A percentile compares a stretch with the other conserved stretches of the same genome.
Evolutionary conservation across 2,113 vertebrate species (phyloP).

Genomic region (Sturnus vulgaris): DNA sequence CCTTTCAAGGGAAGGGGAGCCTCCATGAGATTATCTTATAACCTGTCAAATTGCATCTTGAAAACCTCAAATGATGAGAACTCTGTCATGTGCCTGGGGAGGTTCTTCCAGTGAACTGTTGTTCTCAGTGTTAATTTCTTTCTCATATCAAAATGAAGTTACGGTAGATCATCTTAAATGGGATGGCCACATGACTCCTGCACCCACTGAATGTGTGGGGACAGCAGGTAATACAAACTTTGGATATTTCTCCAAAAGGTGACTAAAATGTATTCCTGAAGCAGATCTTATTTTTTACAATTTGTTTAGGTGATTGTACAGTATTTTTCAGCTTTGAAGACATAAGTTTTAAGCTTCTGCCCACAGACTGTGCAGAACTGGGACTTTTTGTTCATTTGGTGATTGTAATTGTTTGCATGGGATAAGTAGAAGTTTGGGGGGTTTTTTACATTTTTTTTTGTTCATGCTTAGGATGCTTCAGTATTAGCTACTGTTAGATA

Average conservation of each 20-base stretch:
- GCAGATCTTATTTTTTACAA: background rate
- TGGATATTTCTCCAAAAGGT: background rate
- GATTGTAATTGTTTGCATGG: background rate
- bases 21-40: background rate
- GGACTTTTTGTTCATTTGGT: background rate
- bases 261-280: background rate
- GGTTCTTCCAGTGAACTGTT: background rate
- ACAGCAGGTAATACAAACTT: background rate
- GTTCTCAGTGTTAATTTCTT: background rate
- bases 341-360: background rate
- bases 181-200: background rate
- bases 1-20: background rate
- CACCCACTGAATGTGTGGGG: background rate
- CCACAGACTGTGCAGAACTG: background rate
- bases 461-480: background rate
- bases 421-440: background rate
- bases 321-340: background rate
- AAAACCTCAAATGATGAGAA: background rate
- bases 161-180: background rate
- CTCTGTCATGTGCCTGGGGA: rapidly evolving
- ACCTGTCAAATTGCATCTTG: background rate
- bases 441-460: background rate
- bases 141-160: background rate
- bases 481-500: background rate
- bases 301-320: background rate